phyloP scores from a whole-genome alignment of 1,140 invertebrate species.

The Polypedilum vanderplanki region DNA sequence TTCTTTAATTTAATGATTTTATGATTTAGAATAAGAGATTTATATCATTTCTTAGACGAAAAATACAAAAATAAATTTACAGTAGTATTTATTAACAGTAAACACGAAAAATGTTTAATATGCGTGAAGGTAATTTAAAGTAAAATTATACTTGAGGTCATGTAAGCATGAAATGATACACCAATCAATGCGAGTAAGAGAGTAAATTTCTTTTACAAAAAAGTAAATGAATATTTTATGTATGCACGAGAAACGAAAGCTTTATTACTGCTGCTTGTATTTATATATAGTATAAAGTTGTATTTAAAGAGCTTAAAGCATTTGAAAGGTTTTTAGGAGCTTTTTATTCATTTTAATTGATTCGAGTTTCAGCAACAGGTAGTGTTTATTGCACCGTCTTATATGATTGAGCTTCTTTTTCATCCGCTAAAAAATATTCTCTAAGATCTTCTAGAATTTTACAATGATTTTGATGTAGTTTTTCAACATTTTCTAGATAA shows the following conservation, averaged over 20 bases:
- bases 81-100: neutral
- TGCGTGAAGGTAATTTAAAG: slow-evolving; percentile 11
- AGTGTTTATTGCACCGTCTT: neutral
- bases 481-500: slow-evolving; percentile 42
- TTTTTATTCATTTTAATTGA: neutral
- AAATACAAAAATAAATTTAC: too few relatives aligned
- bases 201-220: neutral
- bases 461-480: slow-evolving; percentile 40
- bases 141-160: slow-evolving; percentile 3
- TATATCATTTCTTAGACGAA: too few relatives aligned
- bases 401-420: slow-evolving; percentile 33
- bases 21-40: too few relatives aligned
- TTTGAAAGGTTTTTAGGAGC: neutral
- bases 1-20: too few relatives aligned
- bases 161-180: neutral
- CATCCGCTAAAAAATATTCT: slow-evolving; percentile 44
- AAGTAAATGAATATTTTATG: neutral
- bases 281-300: neutral
- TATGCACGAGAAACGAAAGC: neutral
- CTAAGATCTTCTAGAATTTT: slow-evolving; percentile 40
- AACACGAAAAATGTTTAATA: neutral
- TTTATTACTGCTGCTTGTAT: neutral
- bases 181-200: neutral
- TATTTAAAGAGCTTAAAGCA: neutral
- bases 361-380: neutral